Evolutionary conservation across 2,888 invertebrate species (phyloP).

Genomic region (Tetranychus truncatus): DNA sequence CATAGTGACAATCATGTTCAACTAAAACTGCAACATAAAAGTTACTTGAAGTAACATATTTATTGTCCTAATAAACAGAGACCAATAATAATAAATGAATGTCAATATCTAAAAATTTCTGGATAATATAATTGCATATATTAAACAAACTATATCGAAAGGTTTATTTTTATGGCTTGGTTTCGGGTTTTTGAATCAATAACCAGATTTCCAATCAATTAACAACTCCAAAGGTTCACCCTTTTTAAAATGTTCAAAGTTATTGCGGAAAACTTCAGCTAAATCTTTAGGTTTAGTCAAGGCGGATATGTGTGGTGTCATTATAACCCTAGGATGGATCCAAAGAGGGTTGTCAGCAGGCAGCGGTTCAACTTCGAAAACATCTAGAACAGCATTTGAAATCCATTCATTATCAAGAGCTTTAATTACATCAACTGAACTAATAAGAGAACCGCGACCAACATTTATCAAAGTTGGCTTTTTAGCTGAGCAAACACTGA

Average conservation of each 20-base stretch:
- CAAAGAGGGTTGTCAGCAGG: slow-evolving; percentile 37
- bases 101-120: too few species aligned
- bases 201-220: slow-evolving; percentile 34
- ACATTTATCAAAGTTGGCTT: slow-evolving; percentile 40
- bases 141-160: too few species aligned
- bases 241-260: slow-evolving; percentile 33
- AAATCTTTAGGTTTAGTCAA: slow-evolving; percentile 34
- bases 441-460: slow-evolving; percentile 40
- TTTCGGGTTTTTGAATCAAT: slow-evolving; percentile 29
- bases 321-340: slow-evolving; percentile 36
- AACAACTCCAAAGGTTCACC: slow-evolving; percentile 33
- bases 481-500: slow-evolving; percentile 35
- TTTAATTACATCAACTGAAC: slow-evolving; percentile 37
- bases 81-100: too few species aligned
- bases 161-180: neutral
- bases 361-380: slow-evolving; percentile 40
- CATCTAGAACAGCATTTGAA: slow-evolving; percentile 41
- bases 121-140: too few species aligned
- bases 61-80: too few species aligned
- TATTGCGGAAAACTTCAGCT: slow-evolving; percentile 36
- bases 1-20: too few species aligned
- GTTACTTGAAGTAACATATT: too few species aligned
- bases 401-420: slow-evolving; percentile 40
- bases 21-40: too few species aligned
- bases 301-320: slow-evolving; percentile 37